Conservation (phyloP, 2,113 vertebrate genomes). For the Aspiorhynchus laticeps region DNA sequence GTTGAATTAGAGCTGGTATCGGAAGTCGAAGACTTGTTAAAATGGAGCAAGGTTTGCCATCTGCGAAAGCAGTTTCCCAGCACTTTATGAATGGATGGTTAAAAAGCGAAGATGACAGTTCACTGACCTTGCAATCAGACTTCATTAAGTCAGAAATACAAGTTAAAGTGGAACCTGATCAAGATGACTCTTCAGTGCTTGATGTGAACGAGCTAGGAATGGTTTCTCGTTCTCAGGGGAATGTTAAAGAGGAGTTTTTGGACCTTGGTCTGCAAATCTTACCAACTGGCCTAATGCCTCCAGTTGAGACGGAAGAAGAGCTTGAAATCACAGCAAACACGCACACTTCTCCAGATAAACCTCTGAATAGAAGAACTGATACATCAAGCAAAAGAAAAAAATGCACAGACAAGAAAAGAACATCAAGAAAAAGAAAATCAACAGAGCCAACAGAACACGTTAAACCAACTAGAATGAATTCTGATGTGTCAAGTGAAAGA, state of each 20-base stretch:
- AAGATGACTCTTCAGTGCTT: neutral
- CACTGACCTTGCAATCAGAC: neutral
- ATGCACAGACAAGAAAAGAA: neutral
- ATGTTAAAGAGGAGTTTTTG: constrained; percentile 28
- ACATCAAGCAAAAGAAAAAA: neutral
- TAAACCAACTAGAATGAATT: constrained; percentile 1
- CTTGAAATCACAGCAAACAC: constrained; percentile 20
- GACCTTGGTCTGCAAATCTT: constrained; percentile 18
- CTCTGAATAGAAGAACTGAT: neutral
- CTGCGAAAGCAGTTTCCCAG: neutral
- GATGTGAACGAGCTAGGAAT: neutral
- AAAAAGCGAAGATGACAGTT: constrained; percentile 12
- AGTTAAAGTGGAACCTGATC: constrained; percentile 39
- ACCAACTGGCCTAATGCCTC: constrained; percentile 52
- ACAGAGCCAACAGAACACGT: neutral
- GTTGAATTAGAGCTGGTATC: neutral
- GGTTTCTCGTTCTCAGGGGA: neutral
- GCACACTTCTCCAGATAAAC: neutral
- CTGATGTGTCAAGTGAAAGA: neutral
- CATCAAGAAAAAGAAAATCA: neutral
- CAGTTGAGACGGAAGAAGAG: constrained; percentile 51
- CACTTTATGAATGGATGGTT: neutral
- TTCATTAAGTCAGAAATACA: neutral
- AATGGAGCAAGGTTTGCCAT: constrained; percentile 30
- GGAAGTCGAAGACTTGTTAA: neutral